Evolutionary conservation across 2,888 invertebrate genomes (phyloP).

Genomic region (Uloborus plumipes): DNA sequence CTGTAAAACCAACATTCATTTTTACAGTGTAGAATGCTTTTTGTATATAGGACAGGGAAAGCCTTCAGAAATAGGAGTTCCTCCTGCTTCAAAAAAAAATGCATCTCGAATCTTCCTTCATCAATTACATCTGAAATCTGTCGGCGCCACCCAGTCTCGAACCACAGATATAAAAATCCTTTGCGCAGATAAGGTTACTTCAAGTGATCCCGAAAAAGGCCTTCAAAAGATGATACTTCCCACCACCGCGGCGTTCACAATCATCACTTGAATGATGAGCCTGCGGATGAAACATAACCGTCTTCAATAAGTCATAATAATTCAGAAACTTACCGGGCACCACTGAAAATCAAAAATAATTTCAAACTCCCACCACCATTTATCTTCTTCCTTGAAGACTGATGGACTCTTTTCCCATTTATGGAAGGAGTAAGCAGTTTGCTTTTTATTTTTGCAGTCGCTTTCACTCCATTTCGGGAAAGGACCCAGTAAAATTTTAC

Average conservation of each 20-base stretch:
- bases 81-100: background rate
- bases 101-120: background rate
- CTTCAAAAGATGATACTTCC: conserved; percentile 1
- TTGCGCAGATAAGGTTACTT: conserved; percentile 6
- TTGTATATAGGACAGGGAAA: no score
- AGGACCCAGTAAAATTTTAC: no score
- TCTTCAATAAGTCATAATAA: conserved; percentile 55
- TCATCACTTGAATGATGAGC: conserved; percentile 36
- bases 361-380: conserved; percentile 23
- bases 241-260: background rate
- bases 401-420: conserved; percentile 30
- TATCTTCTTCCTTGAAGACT: conserved; percentile 35
- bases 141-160: conserved; percentile 17
- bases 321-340: conserved; percentile 33
- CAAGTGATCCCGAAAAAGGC: background rate
- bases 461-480: no score
- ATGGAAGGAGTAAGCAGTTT: background rate
- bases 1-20: no score
- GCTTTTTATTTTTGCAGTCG: no score
- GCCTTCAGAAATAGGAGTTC: background rate
- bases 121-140: conserved; percentile 25
- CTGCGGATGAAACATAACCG: conserved; percentile 27
- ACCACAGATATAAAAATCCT: conserved; percentile 12
- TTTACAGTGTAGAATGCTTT: no score
- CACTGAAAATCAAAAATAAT: conserved; percentile 38